Conservation (phyloP, 2,797 vertebrate genomes). For the Sarcoramphus papa region DNA sequence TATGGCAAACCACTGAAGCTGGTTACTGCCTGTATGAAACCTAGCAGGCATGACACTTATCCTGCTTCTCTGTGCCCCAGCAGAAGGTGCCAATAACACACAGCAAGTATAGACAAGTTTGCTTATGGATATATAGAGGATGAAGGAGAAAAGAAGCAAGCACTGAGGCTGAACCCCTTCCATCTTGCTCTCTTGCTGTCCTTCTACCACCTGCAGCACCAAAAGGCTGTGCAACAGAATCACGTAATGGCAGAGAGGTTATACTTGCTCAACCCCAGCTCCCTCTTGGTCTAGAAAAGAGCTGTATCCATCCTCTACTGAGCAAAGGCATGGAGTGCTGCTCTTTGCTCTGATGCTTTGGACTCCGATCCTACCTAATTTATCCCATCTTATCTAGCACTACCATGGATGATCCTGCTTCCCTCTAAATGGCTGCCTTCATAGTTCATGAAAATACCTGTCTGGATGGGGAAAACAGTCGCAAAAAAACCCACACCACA, state of each 20-base stretch:
- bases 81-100: not conserved
- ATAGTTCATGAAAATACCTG: not conserved
- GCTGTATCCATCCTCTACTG: not conserved
- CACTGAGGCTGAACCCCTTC: not conserved
- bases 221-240: not conserved
- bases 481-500: accelerated
- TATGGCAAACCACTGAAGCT: not conserved
- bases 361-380: not conserved
- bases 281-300: not conserved
- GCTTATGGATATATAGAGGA: not conserved
- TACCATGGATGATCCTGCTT: not conserved
- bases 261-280: not conserved
- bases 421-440: not conserved
- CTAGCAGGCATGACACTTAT: not conserved
- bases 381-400: not conserved
- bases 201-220: not conserved
- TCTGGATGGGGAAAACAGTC: not conserved
- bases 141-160: not conserved
- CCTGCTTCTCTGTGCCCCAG: not conserved
- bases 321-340: not conserved
- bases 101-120: not conserved
- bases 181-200: not conserved
- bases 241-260: not conserved
- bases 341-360: not conserved
- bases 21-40: not conserved